These are phyloP conservation scores for Zoanthus sociatus DNA, from an alignment of 92 coral and sea anemone genomes.

Conservation along the genomic window DNA sequence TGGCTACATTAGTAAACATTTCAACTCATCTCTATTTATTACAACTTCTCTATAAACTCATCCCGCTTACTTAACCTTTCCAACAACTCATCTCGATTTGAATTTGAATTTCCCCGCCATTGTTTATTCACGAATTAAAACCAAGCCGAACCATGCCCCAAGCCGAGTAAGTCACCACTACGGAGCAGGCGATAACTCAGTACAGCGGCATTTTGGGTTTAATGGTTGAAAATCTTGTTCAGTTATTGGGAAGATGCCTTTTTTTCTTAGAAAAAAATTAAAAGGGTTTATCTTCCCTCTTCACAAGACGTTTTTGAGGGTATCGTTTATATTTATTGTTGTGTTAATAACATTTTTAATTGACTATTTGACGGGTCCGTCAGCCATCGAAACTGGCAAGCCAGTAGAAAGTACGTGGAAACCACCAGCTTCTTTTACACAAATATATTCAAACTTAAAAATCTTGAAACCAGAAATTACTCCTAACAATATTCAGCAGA, in stretches of 20 bases:
- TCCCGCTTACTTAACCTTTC: too few species aligned
- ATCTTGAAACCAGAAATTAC: slow-evolving; percentile 45
- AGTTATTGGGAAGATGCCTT: not conserved
- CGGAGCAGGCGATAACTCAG: not conserved
- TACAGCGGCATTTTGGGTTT: slow-evolving; percentile 3
- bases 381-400: not conserved
- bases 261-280: not conserved
- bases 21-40: too few species aligned
- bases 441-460: slow-evolving; percentile 21
- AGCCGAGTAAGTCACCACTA: not conserved
- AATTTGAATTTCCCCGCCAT: too few species aligned
- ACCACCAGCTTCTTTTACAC: not conserved
- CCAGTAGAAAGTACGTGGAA: slow-evolving; percentile 2
- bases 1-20: too few species aligned
- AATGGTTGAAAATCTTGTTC: not conserved
- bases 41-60: too few species aligned
- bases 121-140: too few species aligned
- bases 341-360: slow-evolving; percentile 17
- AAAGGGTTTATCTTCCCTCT: slow-evolving; percentile 21
- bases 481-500: slow-evolving; percentile 33
- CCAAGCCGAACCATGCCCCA: too few species aligned
- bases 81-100: too few species aligned
- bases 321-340: not conserved
- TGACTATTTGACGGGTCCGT: slow-evolving; percentile 36
- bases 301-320: slow-evolving; percentile 23